Conservation (phyloP, 2,888 invertebrate genomes). For the Choreutis nemorana region DNA sequence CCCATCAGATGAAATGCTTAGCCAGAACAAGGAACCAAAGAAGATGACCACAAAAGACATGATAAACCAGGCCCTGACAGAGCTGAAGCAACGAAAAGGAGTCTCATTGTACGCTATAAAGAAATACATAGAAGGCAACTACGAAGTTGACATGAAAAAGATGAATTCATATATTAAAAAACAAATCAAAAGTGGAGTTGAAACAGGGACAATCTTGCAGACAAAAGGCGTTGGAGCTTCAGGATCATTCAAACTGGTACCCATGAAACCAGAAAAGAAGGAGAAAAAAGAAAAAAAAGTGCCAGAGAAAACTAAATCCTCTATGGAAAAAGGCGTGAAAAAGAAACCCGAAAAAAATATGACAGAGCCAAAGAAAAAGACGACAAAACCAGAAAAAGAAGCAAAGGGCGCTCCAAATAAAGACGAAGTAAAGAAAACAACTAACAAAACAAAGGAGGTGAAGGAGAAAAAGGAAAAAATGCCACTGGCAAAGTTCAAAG, state of each 20-base stretch:
- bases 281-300: slow-evolving; percentile 18
- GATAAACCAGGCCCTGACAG: slow-evolving; percentile 33
- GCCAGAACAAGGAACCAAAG: slow-evolving; percentile 19
- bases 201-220: slow-evolving; percentile 36
- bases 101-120: slow-evolving; percentile 46
- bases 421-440: slow-evolving; percentile 2
- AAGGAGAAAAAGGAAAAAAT: slow-evolving; percentile 6
- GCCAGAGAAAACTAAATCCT: slow-evolving; percentile 6
- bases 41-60: slow-evolving; percentile 36
- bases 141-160: slow-evolving; percentile 30
- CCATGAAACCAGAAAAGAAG: slow-evolving; percentile 19
- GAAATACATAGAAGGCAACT: slow-evolving; percentile 35
- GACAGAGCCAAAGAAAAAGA: slow-evolving; percentile 5
- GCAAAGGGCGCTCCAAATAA: slow-evolving; percentile 5
- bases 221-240: slow-evolving; percentile 40
- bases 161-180: slow-evolving; percentile 38
- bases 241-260: slow-evolving; percentile 41
- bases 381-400: slow-evolving; percentile 8
- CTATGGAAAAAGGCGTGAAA: slow-evolving; percentile 6
- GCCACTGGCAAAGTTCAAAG: too few relatives aligned
- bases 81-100: slow-evolving; percentile 37
- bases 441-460: slow-evolving; percentile 8
- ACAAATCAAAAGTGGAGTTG: slow-evolving; percentile 30
- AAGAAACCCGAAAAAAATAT: slow-evolving; percentile 12
- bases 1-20: slow-evolving; percentile 17